Evolutionary conservation across 2,888 invertebrate species (phyloP), one percentile per base, ranked within the genome.

Genomic region (Torymus auratus): DNA sequence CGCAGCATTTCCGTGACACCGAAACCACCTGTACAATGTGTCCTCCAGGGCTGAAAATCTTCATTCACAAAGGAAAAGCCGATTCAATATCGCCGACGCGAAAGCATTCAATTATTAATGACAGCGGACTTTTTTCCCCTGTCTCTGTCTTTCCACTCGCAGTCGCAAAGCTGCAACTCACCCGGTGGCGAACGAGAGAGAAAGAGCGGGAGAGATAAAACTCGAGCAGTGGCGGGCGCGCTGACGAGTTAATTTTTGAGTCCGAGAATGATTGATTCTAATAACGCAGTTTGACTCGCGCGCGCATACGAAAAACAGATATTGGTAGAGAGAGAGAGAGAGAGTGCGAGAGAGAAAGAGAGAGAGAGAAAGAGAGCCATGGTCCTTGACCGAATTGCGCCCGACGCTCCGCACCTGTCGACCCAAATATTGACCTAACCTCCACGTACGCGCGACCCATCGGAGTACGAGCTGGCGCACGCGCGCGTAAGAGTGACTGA

Each of bases 381-480:
- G 84, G 86, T 87, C 88, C 88, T 88, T 88, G 88, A 88, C 88
- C 88, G 83, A 86, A 86, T 88, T 88, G 85, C 84, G 81, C 55
- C 83, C 78, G 83, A 85, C 13, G 53, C 62, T 23, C 62, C 64
- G 71, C 79, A 80, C 79, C 80, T 79, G 78, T 68, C 80, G 85
- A 86, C 86, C 85, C 87, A 86, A 88, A 87, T 88, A 87, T 88
- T 86, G 87, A 88, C 85, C 87, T 86, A 86, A 87, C 85, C 86
- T 84, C 83, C 56, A 41, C 41, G 41, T 7, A 41, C 41, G 41
- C 41, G 41, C 41, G 41, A 41, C 41, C 41, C 41, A 41, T 41
- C 41, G 41, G 41, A 41, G 41, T 41, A 41, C 41, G 41, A 41
- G 41, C 41, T 41, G 41, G 41, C 41, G 41, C 41, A 41, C 41